Evolutionary conservation across 2,113 vertebrate species (phyloP).

Genomic region (Irena cyanogastra): DNA sequence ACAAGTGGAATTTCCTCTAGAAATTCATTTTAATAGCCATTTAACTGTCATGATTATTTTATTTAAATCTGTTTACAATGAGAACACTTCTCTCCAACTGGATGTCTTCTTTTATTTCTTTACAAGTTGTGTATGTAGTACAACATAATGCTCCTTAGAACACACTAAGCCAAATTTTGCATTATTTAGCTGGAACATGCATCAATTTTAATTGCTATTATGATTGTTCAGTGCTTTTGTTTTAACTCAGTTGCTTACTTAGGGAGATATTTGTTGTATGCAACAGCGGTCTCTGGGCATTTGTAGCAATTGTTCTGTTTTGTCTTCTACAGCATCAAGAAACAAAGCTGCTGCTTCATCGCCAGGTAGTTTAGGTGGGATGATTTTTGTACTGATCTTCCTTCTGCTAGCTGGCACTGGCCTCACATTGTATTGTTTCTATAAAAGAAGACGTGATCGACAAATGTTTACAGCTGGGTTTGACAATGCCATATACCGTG

Average conservation of each 20-base stretch:
- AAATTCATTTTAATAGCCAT: background rate
- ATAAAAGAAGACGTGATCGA: constrained; percentile 71
- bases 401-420: constrained; percentile 72
- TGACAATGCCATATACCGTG: constrained; percentile 86
- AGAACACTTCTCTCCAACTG: background rate
- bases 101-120: background rate
- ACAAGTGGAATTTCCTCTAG: background rate
- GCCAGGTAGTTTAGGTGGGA: constrained; percentile 60
- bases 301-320: background rate
- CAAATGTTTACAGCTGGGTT: constrained; percentile 71
- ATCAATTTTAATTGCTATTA: background rate
- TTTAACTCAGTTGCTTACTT: background rate
- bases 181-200: background rate
- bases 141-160: background rate
- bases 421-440: constrained; percentile 75
- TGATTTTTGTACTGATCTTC: constrained; percentile 74
- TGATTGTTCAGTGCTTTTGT: background rate
- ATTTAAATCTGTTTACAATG: background rate
- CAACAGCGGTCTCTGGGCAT: background rate
- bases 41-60: background rate
- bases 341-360: constrained; percentile 16
- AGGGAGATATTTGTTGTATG: background rate
- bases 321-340: constrained; percentile 27
- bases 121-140: background rate
- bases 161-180: background rate